Percentiles rank a stretch among this genome's conserved stretches.
Evolutionary conservation across 1,140 invertebrate genomes (phyloP).

Genomic region (Caerostris extrusa): DNA sequence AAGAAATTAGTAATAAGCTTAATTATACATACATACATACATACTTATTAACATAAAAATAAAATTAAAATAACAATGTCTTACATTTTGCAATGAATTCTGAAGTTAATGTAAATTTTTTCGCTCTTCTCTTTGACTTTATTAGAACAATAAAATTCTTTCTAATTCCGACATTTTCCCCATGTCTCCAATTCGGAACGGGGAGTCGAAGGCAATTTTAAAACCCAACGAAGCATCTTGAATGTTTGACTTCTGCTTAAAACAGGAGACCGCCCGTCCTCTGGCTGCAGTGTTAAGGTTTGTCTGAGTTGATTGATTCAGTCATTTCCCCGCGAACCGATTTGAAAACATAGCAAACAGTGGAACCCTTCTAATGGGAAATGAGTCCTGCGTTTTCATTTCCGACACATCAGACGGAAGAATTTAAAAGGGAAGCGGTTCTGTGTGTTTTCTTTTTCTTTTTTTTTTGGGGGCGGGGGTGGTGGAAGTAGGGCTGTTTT

Average conservation of each 20-base stretch:
- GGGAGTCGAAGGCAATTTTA: background rate
- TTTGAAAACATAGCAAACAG: background rate
- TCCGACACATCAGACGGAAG: background rate
- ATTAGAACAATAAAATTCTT: background rate
- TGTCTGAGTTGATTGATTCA: background rate
- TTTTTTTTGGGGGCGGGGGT: no score
- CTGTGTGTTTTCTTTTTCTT: background rate
- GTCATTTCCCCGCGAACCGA: background rate
- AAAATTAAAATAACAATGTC: no score
- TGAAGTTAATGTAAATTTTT: no score
- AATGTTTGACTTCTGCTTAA: background rate
- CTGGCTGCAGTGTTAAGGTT: background rate
- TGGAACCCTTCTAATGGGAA: background rate
- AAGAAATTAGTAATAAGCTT: no score
- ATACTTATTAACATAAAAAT: no score
- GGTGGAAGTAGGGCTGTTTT: background rate
- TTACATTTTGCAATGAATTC: no score
- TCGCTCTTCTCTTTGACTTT: background rate
- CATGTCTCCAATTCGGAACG: accelerated
- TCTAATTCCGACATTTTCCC: no score
- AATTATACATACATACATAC: no score
- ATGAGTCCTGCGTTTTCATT: background rate
- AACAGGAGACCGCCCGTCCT: background rate
- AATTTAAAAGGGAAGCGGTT: background rate
- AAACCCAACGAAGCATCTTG: background rate